Evolutionary conservation across 1,140 invertebrate species (phyloP).

Genomic region (Drosophila sproati): DNA sequence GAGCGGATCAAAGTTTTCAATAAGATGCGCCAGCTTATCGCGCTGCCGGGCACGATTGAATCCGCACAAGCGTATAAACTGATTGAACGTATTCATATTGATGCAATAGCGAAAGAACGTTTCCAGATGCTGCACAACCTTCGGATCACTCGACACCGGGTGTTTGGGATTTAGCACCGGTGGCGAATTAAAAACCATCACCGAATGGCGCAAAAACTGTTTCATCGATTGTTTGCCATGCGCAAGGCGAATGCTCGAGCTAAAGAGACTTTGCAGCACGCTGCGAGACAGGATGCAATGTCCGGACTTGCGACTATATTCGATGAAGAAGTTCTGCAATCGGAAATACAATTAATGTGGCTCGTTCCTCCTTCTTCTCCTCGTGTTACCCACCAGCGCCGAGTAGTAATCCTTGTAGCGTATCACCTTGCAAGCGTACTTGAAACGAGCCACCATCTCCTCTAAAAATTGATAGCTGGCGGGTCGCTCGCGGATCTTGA

Average conservation of each 20-base stretch:
- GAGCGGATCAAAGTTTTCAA: conserved; percentile 94
- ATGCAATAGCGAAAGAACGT: conserved; percentile 93
- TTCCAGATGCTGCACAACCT: conserved; percentile 89
- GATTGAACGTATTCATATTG: conserved; percentile 92
- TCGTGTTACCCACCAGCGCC: conserved; percentile 88
- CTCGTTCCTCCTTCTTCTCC: not conserved
- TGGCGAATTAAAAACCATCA: conserved; percentile 94
- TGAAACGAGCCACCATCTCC: conserved; percentile 91
- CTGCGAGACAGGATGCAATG: conserved; percentile 98
- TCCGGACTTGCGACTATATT: conserved; percentile 93
- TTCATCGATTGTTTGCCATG: conserved; percentile 87
- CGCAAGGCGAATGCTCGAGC: conserved; percentile 85
- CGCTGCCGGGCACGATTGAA: conserved; percentile 97
- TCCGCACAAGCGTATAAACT: conserved; percentile 95
- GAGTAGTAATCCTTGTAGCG: conserved; percentile 92
- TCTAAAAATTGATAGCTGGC: conserved; percentile 95
- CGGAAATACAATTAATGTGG: not conserved
- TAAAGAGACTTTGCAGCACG: conserved; percentile 93
- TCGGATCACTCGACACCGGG: conserved; percentile 87
- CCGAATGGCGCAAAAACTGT: conserved; percentile 94
- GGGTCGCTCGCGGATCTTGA: conserved; percentile 93
- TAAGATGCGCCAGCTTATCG: conserved; percentile 95
- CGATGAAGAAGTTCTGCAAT: conserved; percentile 95
- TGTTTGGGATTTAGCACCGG: conserved; percentile 91
- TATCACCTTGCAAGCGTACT: conserved; percentile 93